Evolutionary conservation across 2,888 invertebrate genomes (phyloP).

Genomic region (Apotomis turbidana): DNA sequence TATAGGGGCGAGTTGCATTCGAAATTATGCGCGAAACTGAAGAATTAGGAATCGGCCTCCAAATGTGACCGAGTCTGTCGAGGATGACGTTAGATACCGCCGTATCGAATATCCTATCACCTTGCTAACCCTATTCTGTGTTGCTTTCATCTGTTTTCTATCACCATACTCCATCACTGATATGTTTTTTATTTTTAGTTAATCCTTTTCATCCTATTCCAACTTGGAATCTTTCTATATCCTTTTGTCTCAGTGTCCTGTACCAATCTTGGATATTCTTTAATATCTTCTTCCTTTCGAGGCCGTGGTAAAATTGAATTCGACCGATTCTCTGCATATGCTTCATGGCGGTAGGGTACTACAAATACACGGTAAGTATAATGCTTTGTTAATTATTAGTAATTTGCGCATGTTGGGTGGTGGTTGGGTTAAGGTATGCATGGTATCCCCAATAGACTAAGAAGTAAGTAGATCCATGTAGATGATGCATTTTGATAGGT

Average conservation of each 20-base stretch:
- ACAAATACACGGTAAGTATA: conserved; percentile 13
- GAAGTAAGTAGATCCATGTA: not conserved
- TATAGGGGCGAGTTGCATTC: not conserved
- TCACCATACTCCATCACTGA: not conserved
- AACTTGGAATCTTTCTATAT: not conserved
- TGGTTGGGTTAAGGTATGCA: conserved; percentile 16
- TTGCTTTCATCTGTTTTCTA: not conserved
- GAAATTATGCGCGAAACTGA: not conserved
- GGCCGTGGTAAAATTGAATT: not conserved
- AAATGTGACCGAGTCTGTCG: not conserved
- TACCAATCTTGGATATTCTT: not conserved
- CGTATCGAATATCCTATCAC: not conserved
- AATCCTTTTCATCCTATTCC: not conserved
- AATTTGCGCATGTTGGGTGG: conserved; percentile 23
- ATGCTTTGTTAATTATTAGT: conserved; percentile 3
- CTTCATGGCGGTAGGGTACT: conserved; percentile 10
- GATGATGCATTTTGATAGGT: not conserved
- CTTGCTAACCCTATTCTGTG: not conserved
- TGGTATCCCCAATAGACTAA: not conserved
- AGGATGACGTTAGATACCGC: not conserved
- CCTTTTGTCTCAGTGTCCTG: not conserved
- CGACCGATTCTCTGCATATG: conserved; percentile 2
- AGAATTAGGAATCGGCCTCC: not conserved
- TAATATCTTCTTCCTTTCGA: not conserved
- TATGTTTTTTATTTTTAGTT: not conserved